These are phyloP conservation scores for Diplosoma virens DNA, from an alignment of 23 tunicate species.

Conservation along the genomic window DNA sequence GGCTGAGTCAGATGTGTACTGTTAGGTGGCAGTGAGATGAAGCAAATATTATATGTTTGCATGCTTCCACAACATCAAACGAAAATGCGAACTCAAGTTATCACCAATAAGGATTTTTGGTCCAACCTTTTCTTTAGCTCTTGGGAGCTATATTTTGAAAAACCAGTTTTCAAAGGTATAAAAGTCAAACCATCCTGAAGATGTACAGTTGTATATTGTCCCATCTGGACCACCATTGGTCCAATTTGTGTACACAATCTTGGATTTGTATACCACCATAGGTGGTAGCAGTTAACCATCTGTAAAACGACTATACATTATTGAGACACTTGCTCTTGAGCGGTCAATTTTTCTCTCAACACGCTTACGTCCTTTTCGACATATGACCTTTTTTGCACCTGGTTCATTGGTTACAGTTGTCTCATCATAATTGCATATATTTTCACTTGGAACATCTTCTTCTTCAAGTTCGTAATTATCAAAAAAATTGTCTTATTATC, in stretches of 20 bases:
- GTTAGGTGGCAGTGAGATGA: conserved; percentile 6
- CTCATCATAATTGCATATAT: conserved; percentile 33
- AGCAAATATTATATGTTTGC: conserved; percentile 2
- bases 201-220: conserved; percentile 2
- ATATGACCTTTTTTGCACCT: conserved; percentile 15
- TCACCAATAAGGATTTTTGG: conserved; percentile 21
- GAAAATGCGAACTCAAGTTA: conserved; percentile 29
- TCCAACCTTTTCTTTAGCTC: neutral
- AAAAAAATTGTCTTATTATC: conserved; percentile 2
- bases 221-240: conserved; percentile 20
- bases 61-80: too few species aligned
- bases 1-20: conserved; percentile 19
- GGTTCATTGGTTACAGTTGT: conserved; percentile 29
- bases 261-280: conserved; percentile 23
- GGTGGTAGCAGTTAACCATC: conserved; percentile 28
- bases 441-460: neutral
- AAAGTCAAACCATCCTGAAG: conserved; percentile 13
- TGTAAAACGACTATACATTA: conserved; percentile 28
- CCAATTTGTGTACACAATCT: neutral
- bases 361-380: neutral
- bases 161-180: conserved; percentile 14
- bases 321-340: conserved; percentile 9
- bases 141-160: conserved; percentile 8
- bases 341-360: conserved; percentile 19
- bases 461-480: neutral